Base-by-base conservation (phyloP, 2,797 vertebrate genomes). In the Leuciscus waleckii region DNA sequence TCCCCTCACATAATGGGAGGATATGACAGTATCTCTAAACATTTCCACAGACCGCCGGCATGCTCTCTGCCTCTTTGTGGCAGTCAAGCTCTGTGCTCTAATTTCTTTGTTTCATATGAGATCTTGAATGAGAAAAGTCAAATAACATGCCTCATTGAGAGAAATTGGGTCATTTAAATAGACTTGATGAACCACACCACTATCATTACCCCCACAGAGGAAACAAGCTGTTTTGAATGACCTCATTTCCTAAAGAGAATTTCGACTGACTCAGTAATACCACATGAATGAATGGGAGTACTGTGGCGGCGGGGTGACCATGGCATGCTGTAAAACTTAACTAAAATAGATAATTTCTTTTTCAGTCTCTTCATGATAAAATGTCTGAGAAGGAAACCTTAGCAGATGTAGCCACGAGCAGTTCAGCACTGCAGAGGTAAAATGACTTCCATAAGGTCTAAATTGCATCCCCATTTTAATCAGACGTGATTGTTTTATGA, bases 391-490 rank as follows among this genome's bases (percentile, higher is more conserved):
- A 95, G 77, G 97, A 97, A 84, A 94, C 93, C 21, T 92, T 92
- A 88, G 92, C 93, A 73, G 97, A 98, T 87, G 88, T 90, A 56
- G 92, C 95, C 43, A 90, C 95, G 58, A 97, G 93, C 88, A 97
- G 96, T 91, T 93, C 95, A 2, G 91, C 91, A 71, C 94, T 96
- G 77, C 96, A 97, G 90, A 97, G 98, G 98, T 99, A 91, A 93
- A 90, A 84, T 86, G 5, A 58, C 19, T 69, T 39, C 14, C 26
- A 63, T 63, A n/a, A 71, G 16, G 35, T 32, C 61, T 79, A 29
- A 76, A 41, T 29, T 63, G 51, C 51, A 43, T 17, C 19, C 41
- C 7, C 8, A 51, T 41, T 37, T 77, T 43, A 54, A 13, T 58
- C 35, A 37, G 41, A 21, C 2, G 8, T 67, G 7, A 51, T 29